A percentile compares a stretch with the other conserved stretches of the same genome.
Conservation (phyloP, 2,888 invertebrate species). For the Lysandra coridon region DNA sequence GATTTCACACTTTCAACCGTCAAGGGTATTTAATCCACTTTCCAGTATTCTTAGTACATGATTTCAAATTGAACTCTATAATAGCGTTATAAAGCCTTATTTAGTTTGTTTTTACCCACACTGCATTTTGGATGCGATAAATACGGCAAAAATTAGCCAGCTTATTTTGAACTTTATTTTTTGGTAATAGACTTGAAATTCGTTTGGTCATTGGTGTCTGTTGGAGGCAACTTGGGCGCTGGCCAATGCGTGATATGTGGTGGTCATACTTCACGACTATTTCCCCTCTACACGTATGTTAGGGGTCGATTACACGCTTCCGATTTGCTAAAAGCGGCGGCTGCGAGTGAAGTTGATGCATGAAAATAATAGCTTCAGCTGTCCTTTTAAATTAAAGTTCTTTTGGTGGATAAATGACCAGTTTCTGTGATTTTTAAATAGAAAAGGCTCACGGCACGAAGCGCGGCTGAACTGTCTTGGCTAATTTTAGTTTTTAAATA, state of each 20-base stretch:
- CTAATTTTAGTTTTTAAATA: too few species aligned
- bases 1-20: not conserved
- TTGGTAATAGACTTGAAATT: not conserved
- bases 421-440: too few species aligned
- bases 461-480: too few species aligned
- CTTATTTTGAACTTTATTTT: not conserved
- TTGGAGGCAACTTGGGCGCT: not conserved
- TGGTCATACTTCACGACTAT: conserved; percentile 10
- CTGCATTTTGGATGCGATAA: not conserved
- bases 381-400: not conserved
- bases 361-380: not conserved
- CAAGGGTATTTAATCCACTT: not conserved
- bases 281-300: conserved; percentile 8
- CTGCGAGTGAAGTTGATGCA: not conserved
- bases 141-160: not conserved
- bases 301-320: conserved; percentile 8
- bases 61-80: not conserved
- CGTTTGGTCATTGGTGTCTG: not conserved
- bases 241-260: conserved; percentile 5
- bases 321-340: not conserved
- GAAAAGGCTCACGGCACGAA: too few species aligned
- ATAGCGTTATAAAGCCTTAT: not conserved
- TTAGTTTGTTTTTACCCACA: not conserved
- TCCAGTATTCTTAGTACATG: not conserved
- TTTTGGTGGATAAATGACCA: not conserved